Percentiles rank a stretch among this genome's conserved stretches.
phyloP scores from a whole-genome alignment of 2,888 invertebrate genomes.

The Diadromus collaris region DNA sequence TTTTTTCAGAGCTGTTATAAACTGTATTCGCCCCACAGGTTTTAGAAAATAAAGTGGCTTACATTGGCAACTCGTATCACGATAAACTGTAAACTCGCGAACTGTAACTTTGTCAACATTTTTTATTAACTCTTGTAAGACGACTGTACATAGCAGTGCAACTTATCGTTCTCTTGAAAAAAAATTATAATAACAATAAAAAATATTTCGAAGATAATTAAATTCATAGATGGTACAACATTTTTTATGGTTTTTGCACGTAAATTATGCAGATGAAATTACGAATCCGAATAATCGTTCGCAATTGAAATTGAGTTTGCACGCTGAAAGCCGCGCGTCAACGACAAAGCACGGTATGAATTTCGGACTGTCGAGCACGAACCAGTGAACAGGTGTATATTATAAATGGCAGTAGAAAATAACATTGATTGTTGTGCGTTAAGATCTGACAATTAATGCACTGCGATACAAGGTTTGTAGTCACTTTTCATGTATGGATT shows the following conservation, averaged over 20 bases:
- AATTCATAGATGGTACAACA: slow-evolving; percentile 37
- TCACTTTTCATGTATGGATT: not conserved
- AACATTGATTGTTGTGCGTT: not conserved
- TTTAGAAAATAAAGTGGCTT: not conserved
- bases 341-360: not conserved
- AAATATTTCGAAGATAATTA: not conserved
- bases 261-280: slow-evolving; percentile 12
- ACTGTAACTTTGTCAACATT: not conserved
- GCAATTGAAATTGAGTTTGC: not conserved
- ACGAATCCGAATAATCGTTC: not conserved
- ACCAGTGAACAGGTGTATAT: not conserved
- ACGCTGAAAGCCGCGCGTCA: not conserved
- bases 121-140: no score
- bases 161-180: not conserved
- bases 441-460: not conserved
- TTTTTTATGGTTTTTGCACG: slow-evolving; percentile 6
- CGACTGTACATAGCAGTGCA: not conserved
- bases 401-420: slow-evolving; percentile 20
- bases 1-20: slow-evolving; percentile 4
- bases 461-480: not conserved
- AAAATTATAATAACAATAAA: slow-evolving; percentile 1
- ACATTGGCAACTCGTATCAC: not conserved
- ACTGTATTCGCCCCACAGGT: not conserved
- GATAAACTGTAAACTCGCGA: no score
- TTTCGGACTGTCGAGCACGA: not conserved